A percentile compares a stretch with the other conserved stretches of the same genome.
phyloP scores from a whole-genome alignment of 2,888 invertebrate genomes.

The Cantharis nigra region DNA sequence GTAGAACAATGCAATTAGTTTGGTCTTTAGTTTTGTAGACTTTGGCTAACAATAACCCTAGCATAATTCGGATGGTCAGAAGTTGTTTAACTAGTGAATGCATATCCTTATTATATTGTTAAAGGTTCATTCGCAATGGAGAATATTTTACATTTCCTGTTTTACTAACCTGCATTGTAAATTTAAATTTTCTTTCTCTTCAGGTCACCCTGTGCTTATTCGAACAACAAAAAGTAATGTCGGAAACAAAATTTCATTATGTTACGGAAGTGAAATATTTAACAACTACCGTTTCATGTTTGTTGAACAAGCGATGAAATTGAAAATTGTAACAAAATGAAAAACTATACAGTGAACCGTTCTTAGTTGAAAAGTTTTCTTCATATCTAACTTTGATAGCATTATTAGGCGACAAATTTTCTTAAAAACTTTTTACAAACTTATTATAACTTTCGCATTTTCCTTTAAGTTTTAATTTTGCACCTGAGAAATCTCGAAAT shows the following conservation, averaged over 20 bases:
- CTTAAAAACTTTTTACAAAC: conserved; percentile 5
- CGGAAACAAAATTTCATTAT: not conserved
- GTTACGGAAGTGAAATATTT: not conserved
- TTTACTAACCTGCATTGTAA: not conserved
- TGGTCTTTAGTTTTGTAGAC: not conserved
- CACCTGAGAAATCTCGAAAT: conserved; percentile 4
- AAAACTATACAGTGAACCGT: not conserved
- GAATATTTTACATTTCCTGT: not conserved
- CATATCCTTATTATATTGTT: not conserved
- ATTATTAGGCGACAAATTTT: conserved; percentile 2
- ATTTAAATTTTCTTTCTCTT: not conserved
- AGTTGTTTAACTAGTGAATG: not conserved
- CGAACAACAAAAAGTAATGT: not conserved
- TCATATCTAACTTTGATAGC: conserved; percentile 1
- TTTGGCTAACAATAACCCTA: not conserved
- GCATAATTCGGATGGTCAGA: not conserved
- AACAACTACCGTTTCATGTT: not conserved
- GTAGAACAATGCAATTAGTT: not conserved
- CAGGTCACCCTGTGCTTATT: not conserved
- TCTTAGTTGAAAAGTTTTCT: not conserved
- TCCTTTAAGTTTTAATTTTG: conserved; percentile 12
- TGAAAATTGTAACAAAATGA: not conserved
- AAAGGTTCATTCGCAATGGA: not conserved
- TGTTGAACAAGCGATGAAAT: not conserved
- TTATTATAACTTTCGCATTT: conserved; percentile 12